A percentile compares a stretch with the other conserved stretches of the same genome.
Evolutionary conservation across 2,888 invertebrate species (phyloP).

Genomic region (Troides oblongomaculatus): DNA sequence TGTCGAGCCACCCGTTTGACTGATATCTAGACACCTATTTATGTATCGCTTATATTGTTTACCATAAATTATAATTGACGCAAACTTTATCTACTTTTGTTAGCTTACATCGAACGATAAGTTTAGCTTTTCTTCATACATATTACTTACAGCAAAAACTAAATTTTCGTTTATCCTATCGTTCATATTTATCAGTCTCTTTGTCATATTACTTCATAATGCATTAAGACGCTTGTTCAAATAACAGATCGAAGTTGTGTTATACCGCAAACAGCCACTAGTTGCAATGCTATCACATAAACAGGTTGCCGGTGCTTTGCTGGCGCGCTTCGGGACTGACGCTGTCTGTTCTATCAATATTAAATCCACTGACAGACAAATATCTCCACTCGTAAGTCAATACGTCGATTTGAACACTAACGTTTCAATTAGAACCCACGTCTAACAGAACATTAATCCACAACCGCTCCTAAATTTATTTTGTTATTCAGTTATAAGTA

Average conservation of each 20-base stretch:
- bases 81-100: neutral
- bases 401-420: constrained; percentile 55
- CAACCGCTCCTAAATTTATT: neutral
- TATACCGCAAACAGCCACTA: constrained; percentile 16
- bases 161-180: neutral
- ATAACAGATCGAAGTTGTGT: constrained; percentile 7
- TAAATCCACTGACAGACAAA: constrained; percentile 57
- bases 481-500: no score
- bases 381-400: constrained; percentile 52
- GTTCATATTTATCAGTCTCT: neutral
- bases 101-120: neutral
- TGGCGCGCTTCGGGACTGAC: constrained; percentile 41
- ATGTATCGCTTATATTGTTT: neutral
- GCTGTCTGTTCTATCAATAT: constrained; percentile 60
- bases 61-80: no score
- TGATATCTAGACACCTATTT: constrained; percentile 51
- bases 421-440: constrained; percentile 52
- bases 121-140: neutral
- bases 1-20: constrained; percentile 61
- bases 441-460: constrained; percentile 11
- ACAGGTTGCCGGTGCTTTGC: constrained; percentile 36
- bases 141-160: neutral
- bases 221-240: constrained; percentile 1
- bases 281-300: constrained; percentile 16
- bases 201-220: constrained; percentile 1